Base-by-base conservation (phyloP, 2,888 invertebrate genomes). In the Caenorhabditis parvicauda region DNA sequence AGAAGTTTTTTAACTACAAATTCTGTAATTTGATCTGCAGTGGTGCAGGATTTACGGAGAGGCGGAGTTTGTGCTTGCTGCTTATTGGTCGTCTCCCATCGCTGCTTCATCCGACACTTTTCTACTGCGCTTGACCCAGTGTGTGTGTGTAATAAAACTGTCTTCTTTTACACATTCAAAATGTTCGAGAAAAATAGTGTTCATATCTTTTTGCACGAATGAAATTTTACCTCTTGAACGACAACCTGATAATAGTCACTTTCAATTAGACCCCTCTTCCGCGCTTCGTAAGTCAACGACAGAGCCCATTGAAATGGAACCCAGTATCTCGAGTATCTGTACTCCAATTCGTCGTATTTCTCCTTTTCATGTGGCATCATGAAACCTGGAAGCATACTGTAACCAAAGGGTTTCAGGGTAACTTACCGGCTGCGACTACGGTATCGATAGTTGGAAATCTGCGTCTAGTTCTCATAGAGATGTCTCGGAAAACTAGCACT, bases 331-430 rank as follows among this genome's bases (percentile, higher is more conserved):
- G 66, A 67, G 44, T 70, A 70, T 32, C 66, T 61, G 45, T 72
- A 72, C 35, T 72, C 66, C 28, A 72, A 68, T 64, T 70, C 72
- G 28, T 72, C 72, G 44, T 61, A 72, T 38, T 64, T 39, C 12
- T 70, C 67, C 47, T 72, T 72, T 45, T 72, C 72, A 44, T 72
- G 70, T 5, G 63, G 63, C 70, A 70, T 69, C 72, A 70, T 70
- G 59, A 72, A 72, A 14, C 72, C n/a, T 32, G n/a, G n/a, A 12
- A 32, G 35, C 6, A 47, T 14, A 22, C 19, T 47, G 9, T 41
- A 7, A 41, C 9, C 19, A 9, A 9, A 41, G 7, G 12, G 7
- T 17, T 9, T 12, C 9, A 7, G 14, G n/a, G 9, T 45, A 6
- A n/a, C 53, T 12, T n/a, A 57, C 60, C 72, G 4, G 72, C 64